A percentile compares a stretch with the other conserved stretches of the same genome.
Evolutionary conservation across 35 echinoderm and acorn worm species (phyloP).

Genomic region (Diadema setosum): DNA sequence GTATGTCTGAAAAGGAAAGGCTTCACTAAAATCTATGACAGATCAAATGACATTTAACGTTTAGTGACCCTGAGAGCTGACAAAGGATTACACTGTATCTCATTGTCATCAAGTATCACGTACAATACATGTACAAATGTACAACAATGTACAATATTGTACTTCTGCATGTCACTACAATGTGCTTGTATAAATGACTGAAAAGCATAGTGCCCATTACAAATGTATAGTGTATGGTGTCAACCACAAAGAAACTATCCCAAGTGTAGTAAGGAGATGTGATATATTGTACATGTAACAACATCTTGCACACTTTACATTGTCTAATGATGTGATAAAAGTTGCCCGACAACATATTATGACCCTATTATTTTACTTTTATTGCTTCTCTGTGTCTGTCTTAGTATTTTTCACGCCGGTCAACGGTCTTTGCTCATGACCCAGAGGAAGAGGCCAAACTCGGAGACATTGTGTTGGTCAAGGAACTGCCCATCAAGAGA

Average conservation of each 20-base stretch:
- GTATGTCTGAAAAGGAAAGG: no score
- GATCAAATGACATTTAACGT: no score
- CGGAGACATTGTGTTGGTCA: slow-evolving; percentile 81
- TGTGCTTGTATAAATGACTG: no score
- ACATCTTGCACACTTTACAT: background rate
- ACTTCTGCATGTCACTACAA: no score
- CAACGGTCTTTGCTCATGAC: slow-evolving; percentile 62
- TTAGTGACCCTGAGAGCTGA: no score
- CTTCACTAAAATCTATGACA: no score
- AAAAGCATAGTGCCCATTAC: background rate
- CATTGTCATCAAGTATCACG: no score
- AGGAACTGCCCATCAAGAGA: slow-evolving; percentile 47
- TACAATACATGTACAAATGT: no score
- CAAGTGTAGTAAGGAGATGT: no score
- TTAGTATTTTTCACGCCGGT: slow-evolving; percentile 68
- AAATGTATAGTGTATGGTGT: background rate
- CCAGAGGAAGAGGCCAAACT: slow-evolving; percentile 44
- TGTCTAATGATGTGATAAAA: background rate
- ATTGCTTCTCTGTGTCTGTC: background rate
- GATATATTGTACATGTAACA: background rate
- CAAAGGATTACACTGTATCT: no score
- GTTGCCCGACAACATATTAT: no score
- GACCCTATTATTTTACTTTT: background rate
- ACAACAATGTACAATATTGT: no score
- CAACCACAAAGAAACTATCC: background rate